A percentile compares a stretch with the other conserved stretches of the same genome.
Conservation (phyloP, 35 echinoderm and acorn worm genomes). For the Nesometra sesokonis region DNA sequence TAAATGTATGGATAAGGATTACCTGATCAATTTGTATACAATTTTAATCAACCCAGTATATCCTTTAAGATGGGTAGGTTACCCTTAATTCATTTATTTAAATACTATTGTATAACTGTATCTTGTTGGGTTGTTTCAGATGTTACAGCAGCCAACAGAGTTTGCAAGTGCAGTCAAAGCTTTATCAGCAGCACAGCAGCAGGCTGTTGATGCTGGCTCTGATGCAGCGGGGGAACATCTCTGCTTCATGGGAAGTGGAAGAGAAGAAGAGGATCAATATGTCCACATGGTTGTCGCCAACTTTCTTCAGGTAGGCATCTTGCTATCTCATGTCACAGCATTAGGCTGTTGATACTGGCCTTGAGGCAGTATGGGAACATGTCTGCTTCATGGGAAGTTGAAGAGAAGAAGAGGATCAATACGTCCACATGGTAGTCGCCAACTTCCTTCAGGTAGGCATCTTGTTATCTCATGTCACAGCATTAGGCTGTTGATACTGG, state of each 20-base stretch:
- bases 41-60: too few relatives aligned
- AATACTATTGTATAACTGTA: neutral
- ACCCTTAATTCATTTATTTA: too few relatives aligned
- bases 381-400: conserved; percentile 90
- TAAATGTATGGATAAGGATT: too few relatives aligned
- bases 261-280: conserved; percentile 96
- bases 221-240: conserved; percentile 89
- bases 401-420: conserved; percentile 89
- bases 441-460: conserved; percentile 87
- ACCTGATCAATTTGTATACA: too few relatives aligned
- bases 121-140: conserved; percentile 18
- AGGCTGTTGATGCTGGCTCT: conserved; percentile 80
- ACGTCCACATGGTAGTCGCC: conserved; percentile 96
- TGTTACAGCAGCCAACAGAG: conserved; percentile 94
- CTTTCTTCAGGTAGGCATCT: conserved; percentile 72
- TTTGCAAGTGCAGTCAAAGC: conserved; percentile 96
- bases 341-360: conserved; percentile 78
- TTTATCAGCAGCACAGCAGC: conserved; percentile 77
- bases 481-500: conserved; percentile 79
- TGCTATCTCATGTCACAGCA: conserved; percentile 29
- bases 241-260: conserved; percentile 85
- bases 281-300: conserved; percentile 96
- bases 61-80: too few relatives aligned
- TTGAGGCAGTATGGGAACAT: conserved; percentile 70
- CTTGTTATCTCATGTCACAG: conserved; percentile 17